phyloP scores from a whole-genome alignment of 37 sponge, comb jelly and placozoan species.

The Beroe ovata region DNA sequence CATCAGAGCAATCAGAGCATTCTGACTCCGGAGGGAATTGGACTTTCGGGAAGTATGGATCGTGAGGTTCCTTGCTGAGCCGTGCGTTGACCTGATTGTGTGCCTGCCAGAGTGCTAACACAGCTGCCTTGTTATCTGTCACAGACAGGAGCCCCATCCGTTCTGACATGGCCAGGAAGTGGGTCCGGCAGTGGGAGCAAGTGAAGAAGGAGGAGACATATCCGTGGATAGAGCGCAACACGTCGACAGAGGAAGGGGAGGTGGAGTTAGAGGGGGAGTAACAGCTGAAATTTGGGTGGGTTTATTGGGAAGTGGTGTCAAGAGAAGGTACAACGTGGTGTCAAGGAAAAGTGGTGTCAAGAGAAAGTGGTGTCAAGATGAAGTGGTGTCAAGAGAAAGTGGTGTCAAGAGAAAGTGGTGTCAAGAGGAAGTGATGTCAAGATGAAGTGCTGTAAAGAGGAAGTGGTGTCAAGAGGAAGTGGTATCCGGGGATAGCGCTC shows the following conservation, averaged over 20 bases:
- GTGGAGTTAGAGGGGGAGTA: conserved; percentile 38
- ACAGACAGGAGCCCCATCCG: conserved; percentile 14
- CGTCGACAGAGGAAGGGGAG: conserved; percentile 45
- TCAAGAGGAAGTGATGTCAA: too few species aligned
- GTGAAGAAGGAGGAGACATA: conserved; percentile 88
- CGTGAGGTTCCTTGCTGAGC: conserved; percentile 70
- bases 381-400: too few species aligned
- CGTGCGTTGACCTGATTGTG: conserved; percentile 83
- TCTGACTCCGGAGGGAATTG: conserved; percentile 77
- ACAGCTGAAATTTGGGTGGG: conserved; percentile 39
- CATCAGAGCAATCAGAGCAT: neutral
- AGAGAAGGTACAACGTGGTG: too few species aligned
- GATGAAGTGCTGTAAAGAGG: too few species aligned
- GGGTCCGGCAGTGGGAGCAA: conserved; percentile 80
- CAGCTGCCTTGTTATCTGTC: conserved; percentile 75
- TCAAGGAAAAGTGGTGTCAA: too few species aligned
- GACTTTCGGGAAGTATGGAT: conserved; percentile 81
- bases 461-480: too few species aligned
- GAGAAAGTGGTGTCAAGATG: too few species aligned
- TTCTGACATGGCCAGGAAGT: conserved; percentile 79
- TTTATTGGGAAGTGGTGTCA: too few species aligned
- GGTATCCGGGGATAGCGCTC: too few species aligned
- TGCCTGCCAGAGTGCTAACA: conserved; percentile 92
- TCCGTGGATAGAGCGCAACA: conserved; percentile 67
- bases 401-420: too few species aligned